These are phyloP conservation scores for Rhogogaster chlorosoma DNA, from an alignment of 2,888 invertebrate genomes.

Conservation along the genomic window DNA sequence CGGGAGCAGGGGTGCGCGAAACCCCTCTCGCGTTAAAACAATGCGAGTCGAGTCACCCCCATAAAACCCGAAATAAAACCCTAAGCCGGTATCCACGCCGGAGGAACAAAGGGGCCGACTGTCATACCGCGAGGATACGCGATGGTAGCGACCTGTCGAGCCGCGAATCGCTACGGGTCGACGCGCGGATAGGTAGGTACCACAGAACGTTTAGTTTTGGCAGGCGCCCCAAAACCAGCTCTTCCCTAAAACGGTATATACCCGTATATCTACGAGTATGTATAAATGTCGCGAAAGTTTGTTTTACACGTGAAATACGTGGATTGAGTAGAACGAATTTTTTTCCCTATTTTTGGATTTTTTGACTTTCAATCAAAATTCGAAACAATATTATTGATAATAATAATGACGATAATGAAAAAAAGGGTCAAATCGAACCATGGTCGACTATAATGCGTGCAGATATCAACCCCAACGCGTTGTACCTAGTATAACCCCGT, in stretches of 20 bases:
- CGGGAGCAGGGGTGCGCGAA: conserved; percentile 35
- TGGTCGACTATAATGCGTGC: neutral
- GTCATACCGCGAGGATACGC: conserved; percentile 20
- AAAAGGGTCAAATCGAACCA: neutral
- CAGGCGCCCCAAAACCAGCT: neutral
- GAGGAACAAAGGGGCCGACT: conserved; percentile 39
- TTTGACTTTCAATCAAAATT: neutral
- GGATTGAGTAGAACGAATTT: neutral
- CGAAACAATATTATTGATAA: neutral
- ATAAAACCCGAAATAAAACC: conserved; percentile 51
- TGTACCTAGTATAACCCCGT: neutral
- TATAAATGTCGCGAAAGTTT: too few relatives aligned
- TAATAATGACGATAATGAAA: neutral
- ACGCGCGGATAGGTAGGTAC: conserved; percentile 64
- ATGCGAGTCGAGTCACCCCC: conserved; percentile 53
- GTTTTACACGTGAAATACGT: too few relatives aligned
- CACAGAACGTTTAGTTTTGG: conserved; percentile 42
- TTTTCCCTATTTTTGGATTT: neutral
- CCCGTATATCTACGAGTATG: too few relatives aligned
- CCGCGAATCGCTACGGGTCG: conserved; percentile 80
- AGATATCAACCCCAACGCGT: conserved; percentile 5
- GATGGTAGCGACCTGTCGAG: conserved; percentile 24
- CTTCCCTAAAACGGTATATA: neutral
- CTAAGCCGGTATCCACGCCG: conserved; percentile 44
- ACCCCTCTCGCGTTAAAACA: conserved; percentile 59